phyloP scores from a whole-genome alignment of 2,113 vertebrate genomes.

The Scartelaos histophorus region DNA sequence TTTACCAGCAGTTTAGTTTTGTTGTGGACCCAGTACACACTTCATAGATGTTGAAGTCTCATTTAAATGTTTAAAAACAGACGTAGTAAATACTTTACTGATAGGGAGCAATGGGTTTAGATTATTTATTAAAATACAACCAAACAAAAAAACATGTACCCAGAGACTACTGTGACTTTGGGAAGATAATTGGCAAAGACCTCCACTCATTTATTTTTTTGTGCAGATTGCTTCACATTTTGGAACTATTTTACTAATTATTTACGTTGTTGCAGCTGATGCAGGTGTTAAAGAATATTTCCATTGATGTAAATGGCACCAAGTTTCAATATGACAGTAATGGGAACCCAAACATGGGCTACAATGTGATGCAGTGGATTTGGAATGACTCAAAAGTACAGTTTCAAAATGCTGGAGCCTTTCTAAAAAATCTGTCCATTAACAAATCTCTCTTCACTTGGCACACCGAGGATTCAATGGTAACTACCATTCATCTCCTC shows the following conservation, averaged over 20 bases:
- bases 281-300: slow-evolving; percentile 65
- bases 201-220: too few species aligned
- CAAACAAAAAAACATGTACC: too few species aligned
- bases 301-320: slow-evolving; percentile 59
- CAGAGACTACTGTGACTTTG: too few species aligned
- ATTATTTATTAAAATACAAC: too few species aligned
- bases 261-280: slow-evolving; percentile 55
- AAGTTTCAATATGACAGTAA: slow-evolving; percentile 72
- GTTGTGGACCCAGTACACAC: background rate
- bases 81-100: too few species aligned
- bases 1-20: background rate
- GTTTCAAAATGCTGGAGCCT: slow-evolving; percentile 74
- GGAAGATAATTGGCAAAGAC: too few species aligned
- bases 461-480: slow-evolving; percentile 70
- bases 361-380: slow-evolving; percentile 80
- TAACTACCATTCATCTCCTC: slow-evolving; percentile 31
- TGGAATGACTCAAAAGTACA: slow-evolving; percentile 55
- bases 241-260: background rate
- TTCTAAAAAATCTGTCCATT: slow-evolving; percentile 62
- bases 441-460: slow-evolving; percentile 70
- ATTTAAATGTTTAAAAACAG: too few species aligned
- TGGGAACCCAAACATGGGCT: slow-evolving; percentile 78
- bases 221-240: background rate
- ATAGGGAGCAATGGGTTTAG: too few species aligned
- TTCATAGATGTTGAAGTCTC: background rate